phyloP scores from a whole-genome alignment of 2,113 vertebrate species.

The Tupaia tana region DNA sequence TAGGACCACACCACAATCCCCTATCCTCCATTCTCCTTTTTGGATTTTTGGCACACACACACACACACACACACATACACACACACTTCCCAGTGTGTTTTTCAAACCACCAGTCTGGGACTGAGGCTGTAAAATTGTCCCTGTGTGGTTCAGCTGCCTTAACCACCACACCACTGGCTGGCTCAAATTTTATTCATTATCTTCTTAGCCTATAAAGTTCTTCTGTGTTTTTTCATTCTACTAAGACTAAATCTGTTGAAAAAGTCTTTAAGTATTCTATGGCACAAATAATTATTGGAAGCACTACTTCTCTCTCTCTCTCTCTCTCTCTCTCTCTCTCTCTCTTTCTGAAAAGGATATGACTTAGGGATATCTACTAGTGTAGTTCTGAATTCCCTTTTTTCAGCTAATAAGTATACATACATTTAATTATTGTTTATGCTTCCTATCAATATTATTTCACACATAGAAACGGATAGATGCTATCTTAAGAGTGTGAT shows the following conservation, averaged over 20 bases:
- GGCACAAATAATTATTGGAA: neutral
- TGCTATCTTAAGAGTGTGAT: neutral
- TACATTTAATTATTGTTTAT: neutral
- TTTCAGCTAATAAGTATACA: neutral
- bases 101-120: too few relatives aligned
- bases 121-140: too few relatives aligned
- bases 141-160: too few relatives aligned
- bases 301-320: too few relatives aligned
- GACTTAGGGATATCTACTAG: neutral
- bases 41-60: too few relatives aligned
- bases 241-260: conserved; percentile 30
- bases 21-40: too few relatives aligned
- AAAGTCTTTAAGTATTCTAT: conserved; percentile 9
- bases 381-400: neutral
- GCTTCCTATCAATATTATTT: neutral
- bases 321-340: neutral
- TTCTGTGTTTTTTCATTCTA: conserved; percentile 56
- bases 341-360: neutral
- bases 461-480: neutral
- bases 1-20: too few relatives aligned
- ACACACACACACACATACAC: too few relatives aligned
- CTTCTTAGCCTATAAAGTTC: conserved; percentile 39
- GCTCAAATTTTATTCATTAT: too few relatives aligned
- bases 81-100: too few relatives aligned
- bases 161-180: too few relatives aligned